These are phyloP conservation scores for Glaucomys volans DNA, from an alignment of 2,113 vertebrate genomes.

Conservation along the genomic window DNA sequence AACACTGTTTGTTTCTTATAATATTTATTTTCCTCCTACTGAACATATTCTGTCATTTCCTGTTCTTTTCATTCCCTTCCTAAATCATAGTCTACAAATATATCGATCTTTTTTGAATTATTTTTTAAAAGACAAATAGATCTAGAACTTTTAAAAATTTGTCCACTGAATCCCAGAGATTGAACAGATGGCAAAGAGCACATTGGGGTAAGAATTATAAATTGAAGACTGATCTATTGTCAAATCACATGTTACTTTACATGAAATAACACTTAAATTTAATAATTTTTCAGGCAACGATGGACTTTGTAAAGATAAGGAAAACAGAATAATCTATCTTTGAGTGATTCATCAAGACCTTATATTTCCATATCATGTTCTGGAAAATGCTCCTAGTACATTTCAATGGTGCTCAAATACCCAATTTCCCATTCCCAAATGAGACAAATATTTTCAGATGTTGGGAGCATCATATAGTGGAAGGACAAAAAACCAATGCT, in stretches of 20 bases:
- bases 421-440: conserved; percentile 4
- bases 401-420: neutral
- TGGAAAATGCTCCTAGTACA: neutral
- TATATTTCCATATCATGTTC: conserved; percentile 11
- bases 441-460: conserved; percentile 32
- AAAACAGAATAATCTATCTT: neutral
- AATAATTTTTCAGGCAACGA: neutral
- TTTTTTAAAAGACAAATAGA: neutral
- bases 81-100: neutral
- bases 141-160: neutral
- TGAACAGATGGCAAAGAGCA: neutral
- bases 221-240: neutral
- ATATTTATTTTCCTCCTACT: neutral
- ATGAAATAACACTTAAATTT: neutral
- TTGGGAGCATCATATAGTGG: neutral
- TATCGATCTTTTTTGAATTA: neutral
- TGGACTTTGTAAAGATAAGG: neutral
- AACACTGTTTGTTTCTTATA: neutral
- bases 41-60: neutral
- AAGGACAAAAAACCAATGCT: neutral
- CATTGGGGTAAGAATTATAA: neutral
- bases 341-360: conserved; percentile 2
- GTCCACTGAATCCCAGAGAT: neutral
- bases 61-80: neutral
- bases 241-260: neutral